phyloP scores from a whole-genome alignment of 2,113 vertebrate genomes.

The Gymnocephalus cernua region DNA sequence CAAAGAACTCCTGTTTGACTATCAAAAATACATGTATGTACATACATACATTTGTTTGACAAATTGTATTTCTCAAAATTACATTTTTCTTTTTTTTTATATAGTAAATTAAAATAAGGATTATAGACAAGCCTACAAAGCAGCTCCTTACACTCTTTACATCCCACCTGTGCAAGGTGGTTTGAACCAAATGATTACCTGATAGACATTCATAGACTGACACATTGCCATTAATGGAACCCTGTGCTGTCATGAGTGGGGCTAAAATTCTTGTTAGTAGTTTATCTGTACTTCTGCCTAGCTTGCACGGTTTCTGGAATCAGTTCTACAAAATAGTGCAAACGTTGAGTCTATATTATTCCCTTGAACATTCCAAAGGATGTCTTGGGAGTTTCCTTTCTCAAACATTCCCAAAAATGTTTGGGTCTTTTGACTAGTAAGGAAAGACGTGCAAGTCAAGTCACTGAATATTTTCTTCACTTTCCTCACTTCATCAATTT shows the following conservation, averaged over 20 bases:
- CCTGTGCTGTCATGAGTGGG: background rate
- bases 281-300: background rate
- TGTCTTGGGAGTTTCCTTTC: background rate
- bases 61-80: background rate
- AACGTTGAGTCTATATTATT: background rate
- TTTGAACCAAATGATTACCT: background rate
- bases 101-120: background rate
- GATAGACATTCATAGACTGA: background rate
- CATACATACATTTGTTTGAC: background rate
- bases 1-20: background rate
- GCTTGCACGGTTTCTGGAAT: background rate
- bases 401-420: background rate
- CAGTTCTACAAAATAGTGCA: background rate
- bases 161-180: background rate
- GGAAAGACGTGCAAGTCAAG: slow-evolving; percentile 1
- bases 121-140: background rate
- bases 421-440: background rate
- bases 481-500: background rate
- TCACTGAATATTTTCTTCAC: background rate
- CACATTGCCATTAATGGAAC: background rate
- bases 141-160: background rate
- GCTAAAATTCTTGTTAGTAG: too few species aligned
- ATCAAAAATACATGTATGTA: background rate
- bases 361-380: background rate
- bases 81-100: background rate